phyloP scores from a whole-genome alignment of 64 coral and sea anemone species.

The Montipora efflorescens region DNA sequence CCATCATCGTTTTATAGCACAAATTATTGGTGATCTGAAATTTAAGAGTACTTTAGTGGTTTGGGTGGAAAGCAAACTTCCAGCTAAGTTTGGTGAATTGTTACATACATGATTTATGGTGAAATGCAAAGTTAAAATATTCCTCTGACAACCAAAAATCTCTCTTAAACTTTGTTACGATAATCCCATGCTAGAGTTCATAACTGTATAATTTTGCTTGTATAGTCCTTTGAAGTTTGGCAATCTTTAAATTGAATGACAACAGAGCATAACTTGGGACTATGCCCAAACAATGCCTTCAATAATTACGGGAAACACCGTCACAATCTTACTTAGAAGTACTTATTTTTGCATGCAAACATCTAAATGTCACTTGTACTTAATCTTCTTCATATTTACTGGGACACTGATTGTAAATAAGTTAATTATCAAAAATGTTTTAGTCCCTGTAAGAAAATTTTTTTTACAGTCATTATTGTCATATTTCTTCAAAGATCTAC shows the following conservation, averaged over 20 bases:
- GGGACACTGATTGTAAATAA: slow-evolving; percentile 7
- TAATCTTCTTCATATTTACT: slow-evolving; percentile 14
- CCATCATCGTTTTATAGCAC: not conserved
- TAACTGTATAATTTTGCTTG: no score
- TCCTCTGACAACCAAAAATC: no score
- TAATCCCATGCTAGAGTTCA: no score
- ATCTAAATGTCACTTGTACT: not conserved
- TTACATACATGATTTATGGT: no score
- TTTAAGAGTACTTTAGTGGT: not conserved
- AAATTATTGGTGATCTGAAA: not conserved
- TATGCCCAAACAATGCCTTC: no score
- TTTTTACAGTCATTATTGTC: slow-evolving; percentile 33
- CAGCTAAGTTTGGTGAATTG: no score
- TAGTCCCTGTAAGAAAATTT: not conserved
- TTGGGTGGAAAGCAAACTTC: no score
- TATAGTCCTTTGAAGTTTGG: no score
- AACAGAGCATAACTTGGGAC: no score
- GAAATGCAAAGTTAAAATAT: no score
- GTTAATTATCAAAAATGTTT: slow-evolving; percentile 9
- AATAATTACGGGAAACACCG: not conserved
- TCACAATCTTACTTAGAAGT: not conserved
- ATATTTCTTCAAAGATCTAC: slow-evolving; percentile 26
- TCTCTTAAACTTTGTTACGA: no score
- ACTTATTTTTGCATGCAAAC: not conserved
- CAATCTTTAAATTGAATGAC: no score